phyloP scores from a whole-genome alignment of 1,140 invertebrate species.

The Drosophila melanogaster region Release_6_plus_ISO1_MT NT_033779.5:4501501-4502000 shows the following conservation, averaged over 20 bases:
- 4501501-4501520: slow-evolving; percentile 88
- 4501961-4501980: slow-evolving; percentile 81
- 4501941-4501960: slow-evolving; percentile 85
- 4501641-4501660: slow-evolving; percentile 68
- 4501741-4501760: slow-evolving; percentile 73
- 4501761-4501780: slow-evolving; percentile 90
- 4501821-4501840: slow-evolving; percentile 88
- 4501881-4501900: slow-evolving; percentile 86
- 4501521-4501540: slow-evolving; percentile 73
- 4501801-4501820: slow-evolving; percentile 88
- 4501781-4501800: slow-evolving; percentile 88
- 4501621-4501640: slow-evolving; percentile 90
- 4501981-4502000: slow-evolving; percentile 64
- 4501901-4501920: slow-evolving; percentile 87
- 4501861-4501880: slow-evolving; percentile 87
- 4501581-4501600: slow-evolving; percentile 85
- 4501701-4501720: background rate
- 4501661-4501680: slow-evolving; percentile 81
- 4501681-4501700: slow-evolving; percentile 8
- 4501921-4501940: slow-evolving; percentile 87
- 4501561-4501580: slow-evolving; percentile 88
- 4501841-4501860: slow-evolving; percentile 86
- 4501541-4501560: slow-evolving; percentile 78
- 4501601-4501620: slow-evolving; percentile 88
- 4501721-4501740: slow-evolving; percentile 70